Conservation (phyloP, 2,113 vertebrate genomes). For the Albula glossodonta region DNA sequence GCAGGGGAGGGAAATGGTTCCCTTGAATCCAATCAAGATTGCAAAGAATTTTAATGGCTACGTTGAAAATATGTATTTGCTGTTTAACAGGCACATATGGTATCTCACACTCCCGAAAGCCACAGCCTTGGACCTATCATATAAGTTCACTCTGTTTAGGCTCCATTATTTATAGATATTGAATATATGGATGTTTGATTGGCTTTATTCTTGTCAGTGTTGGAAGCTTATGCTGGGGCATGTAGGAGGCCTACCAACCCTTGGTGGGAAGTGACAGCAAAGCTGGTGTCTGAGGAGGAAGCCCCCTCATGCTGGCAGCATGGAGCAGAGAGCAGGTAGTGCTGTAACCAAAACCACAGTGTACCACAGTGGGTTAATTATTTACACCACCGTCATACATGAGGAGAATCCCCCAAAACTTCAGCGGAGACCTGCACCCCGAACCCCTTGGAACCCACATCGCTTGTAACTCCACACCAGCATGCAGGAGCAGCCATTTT, state of each 20-base stretch:
- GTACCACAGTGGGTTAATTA: neutral
- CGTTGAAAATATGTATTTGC: conserved; percentile 10
- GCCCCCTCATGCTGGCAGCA: conserved; percentile 31
- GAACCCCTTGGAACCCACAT: neutral
- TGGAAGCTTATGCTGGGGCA: conserved; percentile 11
- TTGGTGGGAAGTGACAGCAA: conserved; percentile 16
- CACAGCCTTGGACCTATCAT: neutral
- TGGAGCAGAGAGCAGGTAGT: conserved; percentile 14
- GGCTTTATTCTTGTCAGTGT: neutral
- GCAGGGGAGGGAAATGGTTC: neutral
- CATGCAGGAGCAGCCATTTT: neutral
- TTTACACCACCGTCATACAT: neutral
- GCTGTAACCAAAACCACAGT: too few relatives aligned
- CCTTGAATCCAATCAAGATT: neutral
- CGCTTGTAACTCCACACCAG: neutral
- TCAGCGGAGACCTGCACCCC: neutral
- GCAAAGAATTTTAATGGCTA: neutral
- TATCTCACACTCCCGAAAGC: neutral
- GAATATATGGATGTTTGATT: neutral
- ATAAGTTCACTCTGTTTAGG: neutral
- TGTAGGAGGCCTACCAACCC: conserved; percentile 27
- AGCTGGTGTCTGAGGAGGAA: conserved; percentile 29
- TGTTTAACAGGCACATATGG: neutral
- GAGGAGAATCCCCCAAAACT: neutral
- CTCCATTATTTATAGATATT: neutral